Percentiles rank a stretch among this genome's conserved stretches.
Evolutionary conservation across 2,888 invertebrate genomes (phyloP).

Genomic region (Cosmia pyralina): DNA sequence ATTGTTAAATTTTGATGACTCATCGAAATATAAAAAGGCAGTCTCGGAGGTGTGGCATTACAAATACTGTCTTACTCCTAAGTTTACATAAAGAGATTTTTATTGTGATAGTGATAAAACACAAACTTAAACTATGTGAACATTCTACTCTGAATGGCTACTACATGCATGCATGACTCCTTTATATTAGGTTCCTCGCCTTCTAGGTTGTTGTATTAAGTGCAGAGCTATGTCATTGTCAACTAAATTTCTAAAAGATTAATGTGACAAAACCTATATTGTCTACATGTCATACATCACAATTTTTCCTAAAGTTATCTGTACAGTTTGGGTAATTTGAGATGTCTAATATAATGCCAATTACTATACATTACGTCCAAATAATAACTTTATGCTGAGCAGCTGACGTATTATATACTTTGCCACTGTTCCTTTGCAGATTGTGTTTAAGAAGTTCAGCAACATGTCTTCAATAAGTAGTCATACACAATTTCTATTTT

Average conservation of each 20-base stretch:
- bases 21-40: conserved; percentile 89
- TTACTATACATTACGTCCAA: conserved; percentile 74
- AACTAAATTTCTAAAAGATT: conserved; percentile 87
- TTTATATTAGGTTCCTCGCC: conserved; percentile 82
- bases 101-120: conserved; percentile 88
- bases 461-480: conserved; percentile 71
- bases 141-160: conserved; percentile 86
- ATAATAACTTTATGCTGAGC: conserved; percentile 70
- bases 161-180: conserved; percentile 85
- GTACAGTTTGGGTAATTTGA: conserved; percentile 87
- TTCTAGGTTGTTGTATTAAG: conserved; percentile 82
- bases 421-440: conserved; percentile 74
- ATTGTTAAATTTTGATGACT: conserved; percentile 85
- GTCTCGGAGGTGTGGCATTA: conserved; percentile 90
- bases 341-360: conserved; percentile 82
- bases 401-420: conserved; percentile 87
- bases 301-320: conserved; percentile 91
- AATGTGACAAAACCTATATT: conserved; percentile 90
- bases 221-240: conserved; percentile 85
- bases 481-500: conserved; percentile 81
- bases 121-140: conserved; percentile 89
- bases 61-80: conserved; percentile 89
- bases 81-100: conserved; percentile 89
- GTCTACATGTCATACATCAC: conserved; percentile 91
- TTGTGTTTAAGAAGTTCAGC: conserved; percentile 71